A percentile compares a stretch with the other conserved stretches of the same genome.
Evolutionary conservation across 2,888 invertebrate genomes (phyloP).

Genomic region (Pachycephus smyrnensis): DNA sequence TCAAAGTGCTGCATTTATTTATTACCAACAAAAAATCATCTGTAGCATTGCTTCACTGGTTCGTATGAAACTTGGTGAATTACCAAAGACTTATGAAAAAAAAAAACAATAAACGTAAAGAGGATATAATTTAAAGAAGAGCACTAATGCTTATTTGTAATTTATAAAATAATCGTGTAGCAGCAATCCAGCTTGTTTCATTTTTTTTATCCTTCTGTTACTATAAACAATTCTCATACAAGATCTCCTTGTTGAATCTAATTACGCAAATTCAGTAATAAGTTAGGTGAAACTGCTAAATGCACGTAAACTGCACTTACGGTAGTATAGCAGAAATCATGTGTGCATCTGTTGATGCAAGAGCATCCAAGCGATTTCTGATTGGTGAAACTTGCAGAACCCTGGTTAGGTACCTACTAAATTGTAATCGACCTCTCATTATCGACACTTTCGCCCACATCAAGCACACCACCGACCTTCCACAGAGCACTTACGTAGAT

Average conservation of each 20-base stretch:
- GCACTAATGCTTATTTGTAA: background rate
- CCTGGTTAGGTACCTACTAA: background rate
- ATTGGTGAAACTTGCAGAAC: background rate
- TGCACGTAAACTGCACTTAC: background rate
- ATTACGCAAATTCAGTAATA: background rate
- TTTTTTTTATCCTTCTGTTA: background rate
- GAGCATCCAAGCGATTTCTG: no score
- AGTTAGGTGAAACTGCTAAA: background rate
- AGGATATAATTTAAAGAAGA: background rate
- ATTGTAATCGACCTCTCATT: slow-evolving; percentile 16
- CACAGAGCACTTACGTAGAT: background rate
- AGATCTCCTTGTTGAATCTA: background rate
- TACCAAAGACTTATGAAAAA: background rate
- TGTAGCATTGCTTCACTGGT: background rate
- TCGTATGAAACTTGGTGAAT: background rate
- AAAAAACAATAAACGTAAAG: background rate
- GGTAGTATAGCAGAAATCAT: no score
- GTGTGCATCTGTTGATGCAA: no score
- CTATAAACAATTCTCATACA: no score
- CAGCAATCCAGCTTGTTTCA: background rate
- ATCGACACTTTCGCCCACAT: slow-evolving; percentile 9
- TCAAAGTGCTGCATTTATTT: background rate
- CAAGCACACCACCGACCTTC: background rate
- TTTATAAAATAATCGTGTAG: background rate
- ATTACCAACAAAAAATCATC: background rate